A percentile compares a stretch with the other conserved stretches of the same genome.
Evolutionary conservation across 2,888 invertebrate species (phyloP).

Genomic region (Euzophera pinguis): DNA sequence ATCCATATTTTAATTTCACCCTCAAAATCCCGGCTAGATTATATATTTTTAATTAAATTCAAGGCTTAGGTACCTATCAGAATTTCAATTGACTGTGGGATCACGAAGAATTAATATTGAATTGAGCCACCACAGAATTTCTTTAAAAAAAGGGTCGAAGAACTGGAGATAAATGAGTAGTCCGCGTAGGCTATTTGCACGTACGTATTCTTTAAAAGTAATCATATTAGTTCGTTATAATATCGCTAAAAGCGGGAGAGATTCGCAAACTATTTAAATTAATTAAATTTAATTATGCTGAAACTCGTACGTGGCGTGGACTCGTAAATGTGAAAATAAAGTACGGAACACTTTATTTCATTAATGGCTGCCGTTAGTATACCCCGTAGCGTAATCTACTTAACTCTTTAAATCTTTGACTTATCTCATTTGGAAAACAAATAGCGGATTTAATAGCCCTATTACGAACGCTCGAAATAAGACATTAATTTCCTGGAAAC

Average conservation of each 20-base stretch:
- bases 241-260: conserved; percentile 55
- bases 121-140: neutral
- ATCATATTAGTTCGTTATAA: too few relatives aligned
- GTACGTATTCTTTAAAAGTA: too few relatives aligned
- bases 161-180: neutral
- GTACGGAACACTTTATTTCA: conserved; percentile 34
- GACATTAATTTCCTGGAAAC: conserved; percentile 4
- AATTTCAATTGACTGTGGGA: conserved; percentile 7
- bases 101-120: conserved; percentile 2
- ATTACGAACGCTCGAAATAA: conserved; percentile 8
- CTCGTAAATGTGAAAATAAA: conserved; percentile 48
- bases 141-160: neutral
- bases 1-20: conserved; percentile 5
- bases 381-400: conserved; percentile 6
- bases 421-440: conserved; percentile 9
- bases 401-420: conserved; percentile 12
- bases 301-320: conserved; percentile 45
- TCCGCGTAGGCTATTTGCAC: too few relatives aligned
- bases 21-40: neutral
- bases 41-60: conserved; percentile 12
- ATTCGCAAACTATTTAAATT: conserved; percentile 75
- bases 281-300: conserved; percentile 77
- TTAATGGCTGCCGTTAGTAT: conserved; percentile 10
- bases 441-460: conserved; percentile 10
- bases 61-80: neutral